Evolutionary conservation across 2,888 invertebrate genomes (phyloP).

Genomic region (Mimumesa dahlbomi): DNA sequence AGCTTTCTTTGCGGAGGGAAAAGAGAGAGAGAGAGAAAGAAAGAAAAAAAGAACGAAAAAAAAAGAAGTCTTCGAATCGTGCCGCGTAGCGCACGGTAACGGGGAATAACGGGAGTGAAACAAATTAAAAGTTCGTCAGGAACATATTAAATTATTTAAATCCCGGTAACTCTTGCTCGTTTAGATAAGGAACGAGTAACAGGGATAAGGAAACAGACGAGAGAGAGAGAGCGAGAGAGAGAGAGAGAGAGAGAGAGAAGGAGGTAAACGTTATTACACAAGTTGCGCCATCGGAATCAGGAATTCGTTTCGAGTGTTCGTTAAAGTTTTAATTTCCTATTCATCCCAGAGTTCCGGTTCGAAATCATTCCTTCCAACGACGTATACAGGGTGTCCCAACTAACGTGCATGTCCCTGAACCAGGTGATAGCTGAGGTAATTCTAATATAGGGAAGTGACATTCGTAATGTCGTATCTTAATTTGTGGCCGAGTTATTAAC

Average conservation of each 20-base stretch:
- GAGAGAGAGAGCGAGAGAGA: background rate
- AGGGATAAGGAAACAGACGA: background rate
- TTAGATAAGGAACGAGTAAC: background rate
- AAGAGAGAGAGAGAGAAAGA: too few relatives aligned
- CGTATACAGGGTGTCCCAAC: too few relatives aligned
- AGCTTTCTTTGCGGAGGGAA: too few relatives aligned
- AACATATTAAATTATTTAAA: slow-evolving; percentile 29
- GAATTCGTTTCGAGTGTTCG: slow-evolving; percentile 19
- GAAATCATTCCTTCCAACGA: too few relatives aligned
- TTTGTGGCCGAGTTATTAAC: too few relatives aligned
- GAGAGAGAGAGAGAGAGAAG: background rate
- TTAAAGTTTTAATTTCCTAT: slow-evolving; percentile 29
- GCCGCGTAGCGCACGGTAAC: slow-evolving; percentile 1
- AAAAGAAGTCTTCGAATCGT: background rate
- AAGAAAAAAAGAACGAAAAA: too few relatives aligned
- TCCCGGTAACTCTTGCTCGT: slow-evolving; percentile 13
- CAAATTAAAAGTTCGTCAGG: slow-evolving; percentile 28
- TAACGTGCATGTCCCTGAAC: too few relatives aligned
- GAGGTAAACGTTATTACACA: slow-evolving; percentile 22
- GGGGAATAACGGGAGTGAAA: slow-evolving; percentile 16
- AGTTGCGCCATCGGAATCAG: slow-evolving; percentile 15
- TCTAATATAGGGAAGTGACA: too few relatives aligned
- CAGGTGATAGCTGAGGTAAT: too few relatives aligned
- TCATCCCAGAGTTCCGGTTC: slow-evolving; percentile 1
- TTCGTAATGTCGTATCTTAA: too few relatives aligned